Base-by-base conservation (phyloP, 2,797 vertebrate genomes). In the Sebastes kiyomatsui region DNA sequence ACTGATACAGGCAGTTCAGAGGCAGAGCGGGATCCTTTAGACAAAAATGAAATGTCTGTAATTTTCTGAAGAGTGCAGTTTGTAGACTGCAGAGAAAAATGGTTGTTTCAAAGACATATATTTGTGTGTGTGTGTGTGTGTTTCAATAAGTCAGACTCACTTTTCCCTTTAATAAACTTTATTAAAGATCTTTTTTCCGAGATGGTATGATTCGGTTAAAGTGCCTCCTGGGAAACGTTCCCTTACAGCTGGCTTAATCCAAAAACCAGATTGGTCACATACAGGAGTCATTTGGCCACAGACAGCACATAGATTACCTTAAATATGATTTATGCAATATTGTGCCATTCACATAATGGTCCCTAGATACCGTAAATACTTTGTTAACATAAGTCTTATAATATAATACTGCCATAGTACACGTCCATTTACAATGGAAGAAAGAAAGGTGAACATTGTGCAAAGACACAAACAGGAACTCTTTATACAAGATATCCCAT, bases 181-280 rank as follows among this genome's bases (percentile, higher is more conserved):
- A 95, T 95, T 95, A 89, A 90, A 90, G 68, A 86, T 87, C 75
- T 89, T 91, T 90, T 90, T 90, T 92, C 49, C 9, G 14, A 88
- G 88, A 91, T 91, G 84, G 80, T 81, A 85, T 90, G 83, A 93
- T 92, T 94, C 87, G 87, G 88, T 94, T 96, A 95, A 95, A 96
- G 95, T 95, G 94, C 93, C 72, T 86, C 80, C 76, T 67, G 83
- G 84, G 79, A 88, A 87, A 81, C 32, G 12, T 68, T 89, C 81
- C 82, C 81, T 81, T 83, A 84, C 75, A 78, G 67, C 68, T 80
- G 83, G 82, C 66, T 84, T 90, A 67, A 82, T 84, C 61, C 73
- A 64, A 80, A 87, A 79, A 70, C 74, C 84, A 86, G 80, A 83
- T 75, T 76, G 85, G 73, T 92, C 88, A 92, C 88, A 79, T 27